Base-by-base conservation (phyloP, 2,797 vertebrate species). In the Phrynocephalus vlangalii region DNA sequence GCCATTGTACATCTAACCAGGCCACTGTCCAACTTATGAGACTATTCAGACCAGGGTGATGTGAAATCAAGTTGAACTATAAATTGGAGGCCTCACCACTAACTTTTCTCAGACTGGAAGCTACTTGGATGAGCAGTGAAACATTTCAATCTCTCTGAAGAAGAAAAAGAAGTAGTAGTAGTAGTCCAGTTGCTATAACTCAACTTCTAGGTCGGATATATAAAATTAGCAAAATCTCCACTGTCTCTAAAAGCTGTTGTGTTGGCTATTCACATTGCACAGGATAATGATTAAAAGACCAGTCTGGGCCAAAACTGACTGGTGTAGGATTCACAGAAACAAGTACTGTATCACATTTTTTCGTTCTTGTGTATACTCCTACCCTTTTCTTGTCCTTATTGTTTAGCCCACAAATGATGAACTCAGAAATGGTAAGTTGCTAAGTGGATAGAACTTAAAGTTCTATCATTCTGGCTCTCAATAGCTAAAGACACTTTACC, bases 401-500 rank as follows among this genome's bases (percentile, higher is more conserved):
- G 15, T 70, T 83, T 87, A 78, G 38, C 15, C 50, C 38, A 73
- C 33, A 73, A 73, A 22, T 83, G 10, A n/a, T 70, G 44, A 73
- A 2, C 3, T 79, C 24, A 20, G 13, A 71, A 79, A 66, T 60
- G 5, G 38, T 18, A 48, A 33, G 18, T 24, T 67, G 66, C 68
- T n/a, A 80, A 15, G 13, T 63, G 67, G 75, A 50, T 79, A 68
- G 18, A 9, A n/a, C 33, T 33, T 26, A 33, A 38, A 86, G 8
- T 11, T 89, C 82, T 89, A 78, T 5, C 28, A 48, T 73, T 66
- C 70, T 67, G 77, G 79, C 0, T 71, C 60, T 20, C 70, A 68
- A n/a, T 60, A 89, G 86, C 67, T 92, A 93, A 90, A 0, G 87
- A 68, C 11, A 4, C 70, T 70, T 93, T 97, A 98, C 98, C 97